These are phyloP conservation scores for Smithornis capensis DNA, from an alignment of 2,113 vertebrate genomes.

Conservation along the genomic window DNA sequence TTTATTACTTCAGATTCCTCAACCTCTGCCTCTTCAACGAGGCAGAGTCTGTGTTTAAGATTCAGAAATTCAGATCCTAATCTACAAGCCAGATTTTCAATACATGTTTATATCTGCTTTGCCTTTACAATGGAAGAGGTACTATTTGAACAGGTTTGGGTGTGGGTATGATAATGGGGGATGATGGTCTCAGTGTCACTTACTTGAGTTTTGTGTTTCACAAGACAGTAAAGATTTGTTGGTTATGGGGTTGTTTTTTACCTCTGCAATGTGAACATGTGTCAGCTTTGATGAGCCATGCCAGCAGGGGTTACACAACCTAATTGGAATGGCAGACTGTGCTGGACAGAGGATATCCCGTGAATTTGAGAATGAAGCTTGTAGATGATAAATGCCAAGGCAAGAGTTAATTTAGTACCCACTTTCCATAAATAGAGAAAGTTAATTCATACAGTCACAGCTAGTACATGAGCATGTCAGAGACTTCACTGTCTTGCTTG, in stretches of 20 bases:
- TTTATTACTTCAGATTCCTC: background rate
- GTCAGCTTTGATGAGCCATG: background rate
- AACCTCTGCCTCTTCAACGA: no score
- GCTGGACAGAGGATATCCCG: background rate
- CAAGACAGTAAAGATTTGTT: background rate
- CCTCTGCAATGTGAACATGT: background rate
- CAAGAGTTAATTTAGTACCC: constrained; percentile 45
- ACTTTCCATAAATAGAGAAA: constrained; percentile 66
- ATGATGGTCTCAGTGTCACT: background rate
- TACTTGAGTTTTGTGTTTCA: background rate
- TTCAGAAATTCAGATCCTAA: background rate
- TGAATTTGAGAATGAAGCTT: constrained; percentile 47
- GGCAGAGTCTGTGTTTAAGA: background rate
- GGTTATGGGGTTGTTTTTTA: background rate
- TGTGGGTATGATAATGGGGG: background rate
- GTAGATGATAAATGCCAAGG: constrained; percentile 31
- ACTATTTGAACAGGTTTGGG: background rate
- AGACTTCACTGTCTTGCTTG: background rate
- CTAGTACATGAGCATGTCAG: constrained; percentile 3
- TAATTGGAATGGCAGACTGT: background rate
- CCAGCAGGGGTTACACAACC: constrained; percentile 19
- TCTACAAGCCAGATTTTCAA: background rate
- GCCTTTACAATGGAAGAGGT: background rate
- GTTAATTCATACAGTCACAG: constrained; percentile 52
- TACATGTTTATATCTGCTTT: background rate